These are phyloP conservation scores for Drosophila gaucha DNA, from an alignment of 2,888 invertebrate species.

Conservation along the genomic window DNA sequence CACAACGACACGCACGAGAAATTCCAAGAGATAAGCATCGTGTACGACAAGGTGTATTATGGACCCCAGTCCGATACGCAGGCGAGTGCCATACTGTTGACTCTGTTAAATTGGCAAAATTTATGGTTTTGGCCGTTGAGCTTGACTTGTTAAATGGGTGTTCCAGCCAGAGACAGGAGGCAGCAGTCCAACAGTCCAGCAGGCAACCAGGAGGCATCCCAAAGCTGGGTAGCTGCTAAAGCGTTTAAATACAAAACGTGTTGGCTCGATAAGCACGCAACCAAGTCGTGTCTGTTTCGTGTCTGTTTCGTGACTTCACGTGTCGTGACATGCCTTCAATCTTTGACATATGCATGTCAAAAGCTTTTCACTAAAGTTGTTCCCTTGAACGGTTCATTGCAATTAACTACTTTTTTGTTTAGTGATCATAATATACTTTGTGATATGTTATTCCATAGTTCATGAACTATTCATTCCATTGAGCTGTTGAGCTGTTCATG, in stretches of 20 bases:
- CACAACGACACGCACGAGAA: constrained; percentile 81
- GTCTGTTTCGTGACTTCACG: constrained; percentile 3
- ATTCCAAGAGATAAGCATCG: constrained; percentile 84
- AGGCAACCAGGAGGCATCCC: constrained; percentile 23
- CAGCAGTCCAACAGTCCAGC: constrained; percentile 16
- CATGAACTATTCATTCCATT: too few relatives aligned
- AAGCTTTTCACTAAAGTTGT: not conserved
- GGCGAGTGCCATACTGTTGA: constrained; percentile 80
- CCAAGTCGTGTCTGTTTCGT: constrained; percentile 10
- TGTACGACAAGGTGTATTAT: constrained; percentile 85
- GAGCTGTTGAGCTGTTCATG: too few relatives aligned
- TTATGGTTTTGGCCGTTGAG: constrained; percentile 84
- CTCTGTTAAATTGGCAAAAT: constrained; percentile 82
- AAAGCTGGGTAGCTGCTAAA: constrained; percentile 72
- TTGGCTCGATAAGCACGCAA: constrained; percentile 67
- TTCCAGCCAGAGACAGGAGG: constrained; percentile 59
- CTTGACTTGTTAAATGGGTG: constrained; percentile 85
- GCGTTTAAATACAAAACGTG: constrained; percentile 80
- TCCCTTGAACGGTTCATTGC: too few relatives aligned
- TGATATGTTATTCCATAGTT: too few relatives aligned
- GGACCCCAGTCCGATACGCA: constrained; percentile 64
- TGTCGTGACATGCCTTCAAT: constrained; percentile 39
- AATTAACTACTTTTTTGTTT: too few relatives aligned
- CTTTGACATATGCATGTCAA: constrained; percentile 71
- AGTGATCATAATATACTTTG: too few relatives aligned